These are phyloP conservation scores for Etheostoma nigrum DNA, from an alignment of 2,797 vertebrate species.

Conservation along the genomic window DNA sequence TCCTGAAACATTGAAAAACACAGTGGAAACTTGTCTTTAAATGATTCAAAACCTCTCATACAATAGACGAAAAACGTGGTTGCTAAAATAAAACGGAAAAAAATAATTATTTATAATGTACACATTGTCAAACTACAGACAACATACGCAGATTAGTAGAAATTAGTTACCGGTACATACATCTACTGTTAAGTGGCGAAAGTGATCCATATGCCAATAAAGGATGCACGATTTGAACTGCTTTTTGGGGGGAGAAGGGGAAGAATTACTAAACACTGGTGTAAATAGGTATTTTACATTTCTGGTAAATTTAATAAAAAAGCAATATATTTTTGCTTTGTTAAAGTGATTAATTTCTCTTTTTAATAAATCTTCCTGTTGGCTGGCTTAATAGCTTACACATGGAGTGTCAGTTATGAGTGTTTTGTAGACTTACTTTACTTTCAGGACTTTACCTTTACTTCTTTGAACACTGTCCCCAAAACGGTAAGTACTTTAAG, in stretches of 20 bases:
- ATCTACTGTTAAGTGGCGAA: background rate
- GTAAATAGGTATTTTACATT: background rate
- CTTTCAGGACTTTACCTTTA: background rate
- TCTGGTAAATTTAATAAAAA: background rate
- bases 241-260: too few relatives aligned
- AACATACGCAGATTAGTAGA: background rate
- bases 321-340: background rate
- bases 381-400: background rate
- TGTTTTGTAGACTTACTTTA: background rate
- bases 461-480: background rate
- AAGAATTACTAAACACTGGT: background rate
- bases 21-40: background rate
- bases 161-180: background rate
- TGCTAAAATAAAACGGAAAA: background rate
- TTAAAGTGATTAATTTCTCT: background rate
- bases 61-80: background rate
- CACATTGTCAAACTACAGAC: background rate
- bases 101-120: background rate
- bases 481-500: background rate
- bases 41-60: background rate
- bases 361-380: background rate
- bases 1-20: conserved; percentile 58
- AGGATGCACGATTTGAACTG: background rate
- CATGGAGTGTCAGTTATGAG: background rate
- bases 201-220: background rate